Percentiles rank a stretch among this genome's conserved stretches.
phyloP scores from a whole-genome alignment of 1,140 invertebrate genomes.

The Pollicipes pollicipes region DNA sequence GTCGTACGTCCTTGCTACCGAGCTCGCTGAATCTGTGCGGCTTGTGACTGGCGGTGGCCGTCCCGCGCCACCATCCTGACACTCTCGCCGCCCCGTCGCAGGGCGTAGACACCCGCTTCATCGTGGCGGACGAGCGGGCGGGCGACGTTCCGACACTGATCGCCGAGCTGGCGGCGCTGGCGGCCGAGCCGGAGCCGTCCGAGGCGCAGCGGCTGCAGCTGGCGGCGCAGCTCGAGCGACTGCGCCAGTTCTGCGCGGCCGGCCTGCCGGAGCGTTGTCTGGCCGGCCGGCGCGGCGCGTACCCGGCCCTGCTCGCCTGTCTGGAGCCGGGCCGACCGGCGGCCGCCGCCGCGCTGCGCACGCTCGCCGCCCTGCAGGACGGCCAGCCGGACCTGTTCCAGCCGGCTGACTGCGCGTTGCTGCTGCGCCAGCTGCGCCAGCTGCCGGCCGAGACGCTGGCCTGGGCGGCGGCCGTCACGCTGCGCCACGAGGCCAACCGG shows the following conservation, averaged over 20 bases:
- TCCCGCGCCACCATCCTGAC: too few relatives aligned
- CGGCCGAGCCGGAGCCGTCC: background rate
- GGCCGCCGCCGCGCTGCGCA: background rate
- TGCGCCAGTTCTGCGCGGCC: background rate
- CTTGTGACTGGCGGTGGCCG: too few relatives aligned
- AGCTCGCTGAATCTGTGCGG: too few relatives aligned
- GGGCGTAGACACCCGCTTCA: background rate
- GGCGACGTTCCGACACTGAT: background rate
- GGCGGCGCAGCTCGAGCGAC: background rate
- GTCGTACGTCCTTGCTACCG: too few relatives aligned
- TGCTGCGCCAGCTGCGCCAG: background rate
- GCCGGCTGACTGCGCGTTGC: background rate
- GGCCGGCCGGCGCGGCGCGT: background rate
- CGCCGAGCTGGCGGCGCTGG: background rate
- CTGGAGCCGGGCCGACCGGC: background rate
- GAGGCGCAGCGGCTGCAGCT: background rate
- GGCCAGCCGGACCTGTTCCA: background rate
- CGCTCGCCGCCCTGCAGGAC: background rate
- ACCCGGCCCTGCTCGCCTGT: background rate
- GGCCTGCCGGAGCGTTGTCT: background rate
- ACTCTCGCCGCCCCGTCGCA: background rate
- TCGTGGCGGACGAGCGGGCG: background rate
- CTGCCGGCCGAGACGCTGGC: background rate
- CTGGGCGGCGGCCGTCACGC: slow-evolving; percentile 25
- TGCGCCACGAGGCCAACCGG: slow-evolving; percentile 31